Base-by-base conservation (phyloP, 1,140 invertebrate species). In the Colletes latitarsis region DNA sequence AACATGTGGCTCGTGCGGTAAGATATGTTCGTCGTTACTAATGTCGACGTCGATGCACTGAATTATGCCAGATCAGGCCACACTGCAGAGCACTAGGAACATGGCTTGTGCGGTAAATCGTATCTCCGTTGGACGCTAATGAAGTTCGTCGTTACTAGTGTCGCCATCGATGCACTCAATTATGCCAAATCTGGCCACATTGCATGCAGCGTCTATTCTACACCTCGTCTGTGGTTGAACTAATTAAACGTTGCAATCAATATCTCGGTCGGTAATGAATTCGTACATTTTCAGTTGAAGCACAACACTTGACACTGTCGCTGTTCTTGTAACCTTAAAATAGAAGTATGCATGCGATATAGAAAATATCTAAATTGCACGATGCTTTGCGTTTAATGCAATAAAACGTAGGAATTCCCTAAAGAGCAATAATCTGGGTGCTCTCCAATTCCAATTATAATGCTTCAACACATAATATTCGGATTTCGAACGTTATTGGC, bases 371-470 rank as follows among this genome's bases (percentile, higher is more conserved):
- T 14, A 46, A 73, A 73, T 57, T 14, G 19, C 3, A 39, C 19
- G 57, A 70, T 70, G 46, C 4, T 63, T 53, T 53, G 8, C 21
- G n/a, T 64, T 73, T 55, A 46, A 64, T 52, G 19, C 39, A 62
- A 55, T 19, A 73, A 79, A 79, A 64, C 60, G 15, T 57, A 64
- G 17, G 15, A 73, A 64, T 79, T 49, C 60, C 21, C 14, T 57
- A 64, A 73, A 64, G 60, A 49, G 60, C 52, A 57, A 39, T 66
- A 64, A 64, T 73, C 60, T 73, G 77, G 70, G 41, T 6, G 19
- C 12, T 19, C 46, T 73, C 77, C 77, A 79, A 79, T 79, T 79
- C 70, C 70, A 73, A 79, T 79, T 79, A 79, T 79, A 79, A 79
- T 73, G 49, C 49, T 69, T 6, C 9, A n/a, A 15, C 49, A 63